phyloP scores from a whole-genome alignment of 2,888 invertebrate genomes.

The Hesperia comma region DNA sequence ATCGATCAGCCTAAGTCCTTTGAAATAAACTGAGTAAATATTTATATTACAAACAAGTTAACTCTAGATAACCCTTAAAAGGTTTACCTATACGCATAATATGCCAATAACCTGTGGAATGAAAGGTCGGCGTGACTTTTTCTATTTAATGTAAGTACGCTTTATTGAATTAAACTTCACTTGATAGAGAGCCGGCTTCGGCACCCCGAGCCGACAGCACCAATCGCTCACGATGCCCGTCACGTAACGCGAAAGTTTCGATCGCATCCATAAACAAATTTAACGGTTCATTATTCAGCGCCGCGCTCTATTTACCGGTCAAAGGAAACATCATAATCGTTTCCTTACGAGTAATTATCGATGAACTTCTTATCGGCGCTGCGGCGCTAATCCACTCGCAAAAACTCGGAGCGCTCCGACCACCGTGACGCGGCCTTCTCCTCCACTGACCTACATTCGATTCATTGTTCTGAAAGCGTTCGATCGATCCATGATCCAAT shows the following conservation, averaged over 20 bases:
- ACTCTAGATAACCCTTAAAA: not conserved
- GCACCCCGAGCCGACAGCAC: not conserved
- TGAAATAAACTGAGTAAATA: too few species aligned
- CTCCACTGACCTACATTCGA: slow-evolving; percentile 47
- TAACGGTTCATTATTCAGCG: slow-evolving; percentile 35
- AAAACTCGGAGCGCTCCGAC: slow-evolving; percentile 23
- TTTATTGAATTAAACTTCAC: not conserved
- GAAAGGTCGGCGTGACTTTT: not conserved
- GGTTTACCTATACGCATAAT: not conserved
- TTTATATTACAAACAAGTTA: not conserved
- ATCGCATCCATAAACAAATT: slow-evolving; percentile 34
- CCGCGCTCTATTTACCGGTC: slow-evolving; percentile 28
- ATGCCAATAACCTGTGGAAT: not conserved
- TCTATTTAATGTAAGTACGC: not conserved
- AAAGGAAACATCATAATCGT: slow-evolving; percentile 23
- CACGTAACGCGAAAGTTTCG: slow-evolving; percentile 35
- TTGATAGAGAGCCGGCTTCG: not conserved
- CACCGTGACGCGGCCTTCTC: slow-evolving; percentile 41
- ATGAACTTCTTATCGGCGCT: slow-evolving; percentile 21
- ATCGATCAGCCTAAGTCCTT: too few species aligned
- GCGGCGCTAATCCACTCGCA: slow-evolving; percentile 21
- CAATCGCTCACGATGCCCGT: slow-evolving; percentile 14
- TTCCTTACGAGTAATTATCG: slow-evolving; percentile 31
- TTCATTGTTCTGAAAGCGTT: slow-evolving; percentile 21
- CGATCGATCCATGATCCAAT: slow-evolving; percentile 28